phyloP scores from a whole-genome alignment of 2,888 invertebrate species.

The Norana najaformis region DNA sequence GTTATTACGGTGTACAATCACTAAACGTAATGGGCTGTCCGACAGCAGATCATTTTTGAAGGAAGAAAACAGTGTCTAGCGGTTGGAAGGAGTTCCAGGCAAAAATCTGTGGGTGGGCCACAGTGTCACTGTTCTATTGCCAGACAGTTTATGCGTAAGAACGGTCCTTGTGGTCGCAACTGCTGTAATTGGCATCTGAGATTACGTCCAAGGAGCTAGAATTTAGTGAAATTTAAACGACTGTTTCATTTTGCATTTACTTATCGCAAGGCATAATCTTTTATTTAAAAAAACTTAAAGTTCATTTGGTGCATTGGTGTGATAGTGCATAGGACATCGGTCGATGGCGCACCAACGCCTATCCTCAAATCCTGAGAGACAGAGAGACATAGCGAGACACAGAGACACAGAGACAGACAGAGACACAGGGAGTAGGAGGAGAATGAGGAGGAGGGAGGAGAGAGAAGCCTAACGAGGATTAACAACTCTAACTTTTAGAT shows the following conservation, averaged over 20 bases:
- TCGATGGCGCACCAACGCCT: too few relatives aligned
- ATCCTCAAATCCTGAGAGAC: constrained; percentile 1
- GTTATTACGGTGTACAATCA: too few relatives aligned
- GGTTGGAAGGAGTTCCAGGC: too few relatives aligned
- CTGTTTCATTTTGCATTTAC: background rate
- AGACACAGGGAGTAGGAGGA: background rate
- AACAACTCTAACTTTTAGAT: background rate
- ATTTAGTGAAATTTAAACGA: background rate
- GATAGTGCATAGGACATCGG: background rate
- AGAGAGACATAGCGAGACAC: too few relatives aligned
- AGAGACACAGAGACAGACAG: background rate
- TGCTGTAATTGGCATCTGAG: background rate
- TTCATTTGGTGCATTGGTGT: background rate
- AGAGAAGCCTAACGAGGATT: background rate
- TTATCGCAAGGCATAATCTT: background rate
- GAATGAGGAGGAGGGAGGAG: too few relatives aligned
- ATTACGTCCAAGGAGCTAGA: background rate
- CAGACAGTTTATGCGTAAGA: too few relatives aligned
- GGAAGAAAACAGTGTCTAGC: too few relatives aligned
- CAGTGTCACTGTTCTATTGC: too few relatives aligned
- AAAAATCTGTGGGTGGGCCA: too few relatives aligned
- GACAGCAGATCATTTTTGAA: too few relatives aligned
- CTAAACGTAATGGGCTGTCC: too few relatives aligned
- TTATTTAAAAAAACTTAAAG: background rate
- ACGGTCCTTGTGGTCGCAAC: too few relatives aligned